Conservation (phyloP, 2,888 invertebrate genomes). For the Clunio marinus region DNA sequence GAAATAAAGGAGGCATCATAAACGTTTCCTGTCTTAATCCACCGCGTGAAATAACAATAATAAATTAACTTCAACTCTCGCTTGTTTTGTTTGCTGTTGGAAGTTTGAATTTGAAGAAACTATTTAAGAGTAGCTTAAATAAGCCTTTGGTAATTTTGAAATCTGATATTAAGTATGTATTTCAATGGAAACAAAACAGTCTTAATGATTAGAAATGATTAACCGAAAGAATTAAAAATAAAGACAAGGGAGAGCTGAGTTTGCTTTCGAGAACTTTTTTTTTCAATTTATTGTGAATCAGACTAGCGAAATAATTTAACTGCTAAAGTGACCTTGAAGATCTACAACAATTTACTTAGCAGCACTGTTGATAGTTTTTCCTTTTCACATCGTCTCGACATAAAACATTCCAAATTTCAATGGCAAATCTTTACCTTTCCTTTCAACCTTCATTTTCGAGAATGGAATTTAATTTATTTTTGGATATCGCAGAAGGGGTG, state of each 20-base stretch:
- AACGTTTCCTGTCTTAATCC: conserved; percentile 29
- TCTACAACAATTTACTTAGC: background rate
- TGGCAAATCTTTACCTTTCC: background rate
- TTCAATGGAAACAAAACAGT: background rate
- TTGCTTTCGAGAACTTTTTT: background rate
- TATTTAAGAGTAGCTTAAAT: too few relatives aligned
- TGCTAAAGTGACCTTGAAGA: background rate
- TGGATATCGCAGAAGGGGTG: conserved; percentile 4
- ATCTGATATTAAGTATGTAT: too few relatives aligned
- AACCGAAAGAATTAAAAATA: background rate
- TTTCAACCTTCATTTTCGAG: background rate
- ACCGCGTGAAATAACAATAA: conserved; percentile 14
- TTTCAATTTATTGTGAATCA: too few relatives aligned
- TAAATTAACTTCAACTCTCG: conserved; percentile 21
- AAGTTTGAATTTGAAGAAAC: too few relatives aligned
- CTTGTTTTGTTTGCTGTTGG: background rate
- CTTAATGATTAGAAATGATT: conserved; percentile 18
- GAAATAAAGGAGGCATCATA: conserved; percentile 33
- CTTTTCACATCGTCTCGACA: too few relatives aligned
- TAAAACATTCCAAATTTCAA: conserved; percentile 6
- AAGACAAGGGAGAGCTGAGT: background rate
- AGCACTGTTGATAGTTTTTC: background rate
- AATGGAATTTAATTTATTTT: conserved; percentile 18
- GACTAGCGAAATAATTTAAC: background rate
- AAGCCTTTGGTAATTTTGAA: background rate